Evolutionary conservation across 2,797 vertebrate species (phyloP).

Genomic region (Morus bassanus): DNA sequence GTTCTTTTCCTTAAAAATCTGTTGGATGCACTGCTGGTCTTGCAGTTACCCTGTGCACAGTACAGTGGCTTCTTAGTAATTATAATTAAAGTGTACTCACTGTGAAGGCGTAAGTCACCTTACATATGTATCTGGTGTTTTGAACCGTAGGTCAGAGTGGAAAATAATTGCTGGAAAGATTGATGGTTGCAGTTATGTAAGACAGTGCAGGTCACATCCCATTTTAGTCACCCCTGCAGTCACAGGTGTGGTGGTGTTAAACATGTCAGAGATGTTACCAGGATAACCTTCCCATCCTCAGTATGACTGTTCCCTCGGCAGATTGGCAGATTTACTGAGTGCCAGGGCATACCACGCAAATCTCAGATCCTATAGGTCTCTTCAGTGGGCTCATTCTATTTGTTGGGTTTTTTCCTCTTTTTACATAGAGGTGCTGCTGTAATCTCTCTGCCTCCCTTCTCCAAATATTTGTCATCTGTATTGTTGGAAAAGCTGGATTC

Average conservation of each 20-base stretch:
- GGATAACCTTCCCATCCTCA: not conserved
- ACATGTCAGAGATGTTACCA: rapidly evolving
- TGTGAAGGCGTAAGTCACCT: not conserved
- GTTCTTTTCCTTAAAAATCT: not conserved
- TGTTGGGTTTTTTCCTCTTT: rapidly evolving
- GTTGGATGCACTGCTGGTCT: not conserved
- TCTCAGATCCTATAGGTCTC: not conserved
- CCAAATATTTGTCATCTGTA: not conserved
- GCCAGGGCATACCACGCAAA: not conserved
- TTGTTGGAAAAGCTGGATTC: not conserved
- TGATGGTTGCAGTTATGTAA: not conserved
- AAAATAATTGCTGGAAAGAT: not conserved
- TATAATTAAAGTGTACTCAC: not conserved
- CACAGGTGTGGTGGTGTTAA: rapidly evolving
- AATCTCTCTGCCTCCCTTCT: not conserved
- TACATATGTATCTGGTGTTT: rapidly evolving
- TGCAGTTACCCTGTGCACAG: too few species aligned
- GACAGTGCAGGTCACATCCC: not conserved
- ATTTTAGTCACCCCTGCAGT: rapidly evolving
- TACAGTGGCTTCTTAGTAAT: not conserved
- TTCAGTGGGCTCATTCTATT: not conserved
- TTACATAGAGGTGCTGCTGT: not conserved
- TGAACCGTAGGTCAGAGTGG: not conserved
- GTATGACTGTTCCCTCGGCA: not conserved
- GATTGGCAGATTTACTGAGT: not conserved